Percentiles rank a stretch among this genome's conserved stretches.
These are phyloP conservation scores for Onychorhynchus coronatus DNA, from an alignment of 2,113 vertebrate genomes.

Conservation along the genomic window DNA sequence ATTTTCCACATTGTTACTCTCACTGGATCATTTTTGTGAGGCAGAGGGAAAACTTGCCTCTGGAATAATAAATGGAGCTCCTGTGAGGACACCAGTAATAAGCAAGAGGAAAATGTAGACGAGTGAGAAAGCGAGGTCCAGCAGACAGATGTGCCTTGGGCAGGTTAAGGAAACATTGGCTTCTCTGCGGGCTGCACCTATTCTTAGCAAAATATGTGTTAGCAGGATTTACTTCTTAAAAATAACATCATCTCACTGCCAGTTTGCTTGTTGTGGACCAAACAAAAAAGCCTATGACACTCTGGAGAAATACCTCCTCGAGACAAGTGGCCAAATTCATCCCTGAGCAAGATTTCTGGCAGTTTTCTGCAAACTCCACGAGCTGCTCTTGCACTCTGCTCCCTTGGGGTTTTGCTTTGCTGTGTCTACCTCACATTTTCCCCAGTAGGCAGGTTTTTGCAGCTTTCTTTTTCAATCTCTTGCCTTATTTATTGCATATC, in stretches of 20 bases:
- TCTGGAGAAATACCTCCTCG: background rate
- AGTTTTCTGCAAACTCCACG: background rate
- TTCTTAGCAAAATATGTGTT: conserved; percentile 49
- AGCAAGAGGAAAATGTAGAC: background rate
- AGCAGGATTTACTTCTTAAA: conserved; percentile 10
- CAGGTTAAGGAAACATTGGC: conserved; percentile 24
- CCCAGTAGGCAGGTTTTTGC: background rate
- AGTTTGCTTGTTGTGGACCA: background rate
- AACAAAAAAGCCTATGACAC: background rate
- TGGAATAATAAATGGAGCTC: background rate
- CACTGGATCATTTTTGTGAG: background rate
- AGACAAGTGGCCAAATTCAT: background rate
- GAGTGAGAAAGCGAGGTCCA: background rate
- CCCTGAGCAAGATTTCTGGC: background rate
- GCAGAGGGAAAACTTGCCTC: background rate
- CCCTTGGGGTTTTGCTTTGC: background rate
- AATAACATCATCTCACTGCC: conserved; percentile 2
- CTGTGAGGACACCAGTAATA: background rate
- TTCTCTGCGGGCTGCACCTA: background rate
- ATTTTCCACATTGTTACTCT: background rate
- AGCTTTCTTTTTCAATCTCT: background rate
- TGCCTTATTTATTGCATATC: background rate
- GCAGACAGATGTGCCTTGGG: background rate
- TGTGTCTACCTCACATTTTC: background rate
- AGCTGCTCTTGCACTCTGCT: background rate